Conservation (phyloP, 2,888 invertebrate genomes). For the Dimorphilus gyrociliatus region DNA sequence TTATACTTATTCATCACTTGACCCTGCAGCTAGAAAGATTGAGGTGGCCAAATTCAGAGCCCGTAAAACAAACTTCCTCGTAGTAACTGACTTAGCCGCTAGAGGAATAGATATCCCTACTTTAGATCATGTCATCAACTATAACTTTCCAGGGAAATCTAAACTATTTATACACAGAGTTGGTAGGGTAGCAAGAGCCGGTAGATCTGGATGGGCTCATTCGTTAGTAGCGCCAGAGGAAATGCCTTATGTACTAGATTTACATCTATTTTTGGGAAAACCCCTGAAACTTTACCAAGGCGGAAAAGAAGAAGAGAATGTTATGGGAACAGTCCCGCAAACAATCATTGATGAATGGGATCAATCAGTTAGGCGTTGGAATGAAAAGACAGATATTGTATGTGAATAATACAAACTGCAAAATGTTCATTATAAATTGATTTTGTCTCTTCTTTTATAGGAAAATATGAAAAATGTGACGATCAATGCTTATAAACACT, state of each 20-base stretch:
- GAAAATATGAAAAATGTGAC: conserved; percentile 53
- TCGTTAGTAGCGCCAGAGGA: conserved; percentile 80
- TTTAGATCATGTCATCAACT: conserved; percentile 87
- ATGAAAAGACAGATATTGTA: conserved; percentile 44
- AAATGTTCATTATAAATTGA: not conserved
- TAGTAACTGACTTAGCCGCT: conserved; percentile 95
- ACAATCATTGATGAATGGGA: conserved; percentile 64
- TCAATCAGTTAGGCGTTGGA: conserved; percentile 55
- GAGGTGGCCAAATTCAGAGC: conserved; percentile 55
- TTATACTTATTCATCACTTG: conserved; percentile 82
- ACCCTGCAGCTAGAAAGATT: conserved; percentile 82
- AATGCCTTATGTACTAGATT: conserved; percentile 73
- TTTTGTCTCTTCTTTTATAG: conserved; percentile 35
- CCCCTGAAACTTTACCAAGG: conserved; percentile 49
- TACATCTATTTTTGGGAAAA: conserved; percentile 77
- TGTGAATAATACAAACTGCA: not conserved
- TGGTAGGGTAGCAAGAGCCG: conserved; percentile 92
- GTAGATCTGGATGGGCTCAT: conserved; percentile 73
- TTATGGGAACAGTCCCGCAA: conserved; percentile 68
- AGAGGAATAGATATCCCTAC: conserved; percentile 92
- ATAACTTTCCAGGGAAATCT: conserved; percentile 86
- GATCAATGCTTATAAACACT: conserved; percentile 76
- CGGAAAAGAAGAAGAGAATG: no score
- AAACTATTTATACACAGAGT: conserved; percentile 97
- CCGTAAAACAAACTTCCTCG: conserved; percentile 57